Base-by-base conservation (phyloP, 1,140 invertebrate species). In the Forficula auricularia region DNA sequence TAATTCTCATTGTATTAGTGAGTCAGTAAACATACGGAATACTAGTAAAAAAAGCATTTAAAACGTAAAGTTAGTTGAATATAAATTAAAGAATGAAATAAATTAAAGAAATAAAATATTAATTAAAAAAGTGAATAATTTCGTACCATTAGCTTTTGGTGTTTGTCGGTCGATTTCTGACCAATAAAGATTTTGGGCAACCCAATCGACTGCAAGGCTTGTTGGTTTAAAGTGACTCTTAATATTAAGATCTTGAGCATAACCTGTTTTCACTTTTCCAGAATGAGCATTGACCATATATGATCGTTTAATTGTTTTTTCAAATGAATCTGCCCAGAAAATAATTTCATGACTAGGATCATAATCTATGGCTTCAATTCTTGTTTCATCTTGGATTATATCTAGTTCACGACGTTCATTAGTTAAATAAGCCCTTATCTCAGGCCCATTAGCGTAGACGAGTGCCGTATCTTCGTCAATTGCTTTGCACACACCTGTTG, bases 161-260 rank as follows among this genome's bases (percentile, higher is more conserved):
- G 78, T 77, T 1, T 75, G 75, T 14, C 75, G 57, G 52, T 89
- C 84, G 0, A 78, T 71, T 58, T 96, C 90, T 0, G 85, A 85
- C 89, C 90, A 96, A 57, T 94, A 97, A 0, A 96, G 62, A 62
- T 95, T 95, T 38, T 80, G 81, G 4, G 77, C 82, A 12, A 94
- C 70, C 82, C 89, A 96, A 58, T 97, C 91, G 0, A 95, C 71
- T 1, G 88, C 81, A 0, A 96, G 58, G 7, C 79, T 78, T 0
- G 81, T 84, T 1, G 87, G 85, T 56, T 83, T 85, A 0, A 75
- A 73, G 44, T 79, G 76, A 7, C 73, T 59, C 53, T 81, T 83
- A 62, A 79, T 79, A 48, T 84, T 76, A 1, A 97, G 62, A 58
- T 91, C 81, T 62, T 95, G 91, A 1, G 87, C 78, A 58, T 73